phyloP scores from a whole-genome alignment of 2,113 vertebrate species.

The Pitta sordida region DNA sequence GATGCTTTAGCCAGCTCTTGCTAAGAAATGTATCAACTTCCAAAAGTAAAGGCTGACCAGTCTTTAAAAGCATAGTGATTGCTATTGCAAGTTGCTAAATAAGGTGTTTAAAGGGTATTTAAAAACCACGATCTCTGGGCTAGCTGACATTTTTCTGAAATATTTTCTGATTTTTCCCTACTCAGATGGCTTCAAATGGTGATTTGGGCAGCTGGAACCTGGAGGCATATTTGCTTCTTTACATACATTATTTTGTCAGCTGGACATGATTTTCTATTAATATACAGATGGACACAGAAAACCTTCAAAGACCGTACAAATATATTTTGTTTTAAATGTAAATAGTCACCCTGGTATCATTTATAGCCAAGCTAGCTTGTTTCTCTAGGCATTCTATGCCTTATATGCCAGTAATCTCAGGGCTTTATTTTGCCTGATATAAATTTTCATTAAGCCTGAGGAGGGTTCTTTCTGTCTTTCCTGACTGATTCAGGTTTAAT shows the following conservation, averaged over 20 bases:
- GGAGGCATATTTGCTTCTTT: slow-evolving; percentile 43
- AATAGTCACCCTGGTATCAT: slow-evolving; percentile 13
- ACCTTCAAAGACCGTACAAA: slow-evolving; percentile 49
- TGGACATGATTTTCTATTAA: slow-evolving; percentile 40
- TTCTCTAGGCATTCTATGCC: not conserved
- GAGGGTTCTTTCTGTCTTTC: slow-evolving; percentile 43
- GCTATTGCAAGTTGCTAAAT: not conserved
- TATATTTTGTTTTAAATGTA: slow-evolving; percentile 55
- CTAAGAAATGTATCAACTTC: not conserved
- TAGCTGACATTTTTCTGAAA: not conserved
- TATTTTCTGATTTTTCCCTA: not conserved
- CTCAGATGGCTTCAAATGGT: not conserved
- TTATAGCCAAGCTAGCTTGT: slow-evolving; percentile 13
- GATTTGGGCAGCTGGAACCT: slow-evolving; percentile 39
- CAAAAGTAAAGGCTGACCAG: not conserved
- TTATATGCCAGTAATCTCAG: slow-evolving; percentile 30
- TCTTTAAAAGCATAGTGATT: not conserved
- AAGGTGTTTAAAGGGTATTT: not conserved
- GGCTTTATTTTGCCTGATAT: slow-evolving; percentile 25
- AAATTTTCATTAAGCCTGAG: slow-evolving; percentile 50
- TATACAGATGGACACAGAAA: slow-evolving; percentile 40
- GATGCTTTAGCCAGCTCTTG: not conserved
- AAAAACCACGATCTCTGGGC: not conserved
- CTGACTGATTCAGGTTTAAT: slow-evolving; percentile 56
- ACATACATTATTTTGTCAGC: slow-evolving; percentile 54